A percentile compares a stretch with the other conserved stretches of the same genome.
Evolutionary conservation across 1,140 invertebrate species (phyloP).

Genomic region (Pachypsylla venusta): DNA sequence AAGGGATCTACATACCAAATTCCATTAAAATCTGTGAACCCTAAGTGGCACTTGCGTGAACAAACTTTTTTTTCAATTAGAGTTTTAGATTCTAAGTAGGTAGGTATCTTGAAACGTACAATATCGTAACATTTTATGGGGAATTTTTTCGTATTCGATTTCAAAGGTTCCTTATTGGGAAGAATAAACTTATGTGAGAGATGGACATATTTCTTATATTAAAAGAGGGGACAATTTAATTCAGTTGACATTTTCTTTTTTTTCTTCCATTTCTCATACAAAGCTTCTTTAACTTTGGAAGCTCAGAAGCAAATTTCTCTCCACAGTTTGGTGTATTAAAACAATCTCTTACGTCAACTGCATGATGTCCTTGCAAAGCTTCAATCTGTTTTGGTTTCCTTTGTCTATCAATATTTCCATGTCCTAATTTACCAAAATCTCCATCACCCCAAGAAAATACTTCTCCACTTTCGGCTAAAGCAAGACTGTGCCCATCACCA

Average conservation of each 20-base stretch:
- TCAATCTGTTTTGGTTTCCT: slow-evolving; percentile 47
- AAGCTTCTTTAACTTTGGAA: not conserved
- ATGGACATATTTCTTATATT: slow-evolving; percentile 3
- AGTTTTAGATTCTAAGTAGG: no score
- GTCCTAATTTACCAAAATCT: slow-evolving; percentile 47
- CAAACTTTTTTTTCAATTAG: no score
- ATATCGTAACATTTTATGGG: no score
- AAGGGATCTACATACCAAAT: no score
- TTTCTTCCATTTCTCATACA: not conserved
- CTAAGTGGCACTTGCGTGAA: no score
- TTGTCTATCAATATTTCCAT: slow-evolving; percentile 49
- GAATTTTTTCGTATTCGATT: no score
- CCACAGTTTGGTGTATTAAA: no score
- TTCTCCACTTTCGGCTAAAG: slow-evolving; percentile 42
- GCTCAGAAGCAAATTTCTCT: no score
- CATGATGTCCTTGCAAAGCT: slow-evolving; percentile 44
- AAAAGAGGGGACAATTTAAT: slow-evolving; percentile 8
- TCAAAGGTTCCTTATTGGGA: no score
- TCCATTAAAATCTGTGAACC: no score
- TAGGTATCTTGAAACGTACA: no score
- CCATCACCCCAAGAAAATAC: slow-evolving; percentile 45
- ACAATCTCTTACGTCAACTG: slow-evolving; percentile 38
- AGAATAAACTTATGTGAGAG: no score
- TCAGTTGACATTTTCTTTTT: not conserved
- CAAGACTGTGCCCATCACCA: slow-evolving; percentile 45